Conservation (phyloP, 92 coral and sea anemone species). For the Epizoanthus illoricatus region DNA sequence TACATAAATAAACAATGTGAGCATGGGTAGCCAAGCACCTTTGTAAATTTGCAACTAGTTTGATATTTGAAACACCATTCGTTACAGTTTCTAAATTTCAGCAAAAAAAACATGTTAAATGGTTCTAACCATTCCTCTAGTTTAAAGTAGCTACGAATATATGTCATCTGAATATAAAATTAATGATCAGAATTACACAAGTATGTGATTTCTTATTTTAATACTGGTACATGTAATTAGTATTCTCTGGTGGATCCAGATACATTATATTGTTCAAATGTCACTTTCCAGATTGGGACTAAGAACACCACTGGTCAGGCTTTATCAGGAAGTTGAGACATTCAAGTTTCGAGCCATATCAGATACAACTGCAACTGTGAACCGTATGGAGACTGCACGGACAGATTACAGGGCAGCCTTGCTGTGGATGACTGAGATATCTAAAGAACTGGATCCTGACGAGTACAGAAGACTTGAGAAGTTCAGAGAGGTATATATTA, state of each 20-base stretch:
- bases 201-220: neutral
- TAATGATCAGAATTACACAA: neutral
- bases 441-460: slow-evolving; percentile 95
- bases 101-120: no score
- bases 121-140: no score
- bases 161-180: neutral
- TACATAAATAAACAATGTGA: no score
- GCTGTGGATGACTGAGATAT: slow-evolving; percentile 98
- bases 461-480: slow-evolving; percentile 93
- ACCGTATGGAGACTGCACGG: slow-evolving; percentile 88
- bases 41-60: no score
- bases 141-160: no score
- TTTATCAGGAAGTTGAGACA: slow-evolving; percentile 96
- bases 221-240: no score
- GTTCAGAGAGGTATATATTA: slow-evolving; percentile 79
- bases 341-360: slow-evolving; percentile 92
- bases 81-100: no score
- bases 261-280: neutral
- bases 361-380: slow-evolving; percentile 87
- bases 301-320: slow-evolving; percentile 92
- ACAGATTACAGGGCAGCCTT: slow-evolving; percentile 94
- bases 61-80: no score
- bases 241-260: no score
- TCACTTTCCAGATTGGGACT: slow-evolving; percentile 66
- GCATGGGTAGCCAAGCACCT: no score